Conservation (phyloP, 2,888 invertebrate genomes). For the Netelia virgata region DNA sequence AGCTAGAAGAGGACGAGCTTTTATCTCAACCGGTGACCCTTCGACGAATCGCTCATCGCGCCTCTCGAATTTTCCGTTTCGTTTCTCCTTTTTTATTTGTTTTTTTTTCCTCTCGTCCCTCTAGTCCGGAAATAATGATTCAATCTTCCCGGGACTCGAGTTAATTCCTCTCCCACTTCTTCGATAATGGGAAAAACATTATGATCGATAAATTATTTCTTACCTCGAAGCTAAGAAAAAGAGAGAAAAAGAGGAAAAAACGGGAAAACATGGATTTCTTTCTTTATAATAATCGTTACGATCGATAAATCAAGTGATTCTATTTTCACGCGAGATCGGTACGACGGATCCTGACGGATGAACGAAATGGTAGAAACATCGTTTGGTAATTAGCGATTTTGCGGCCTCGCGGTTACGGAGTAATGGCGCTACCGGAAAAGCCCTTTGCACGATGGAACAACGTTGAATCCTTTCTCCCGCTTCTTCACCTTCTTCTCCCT, state of each 20-base stretch:
- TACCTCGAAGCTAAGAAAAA: no score
- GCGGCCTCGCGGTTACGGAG: conserved; percentile 52
- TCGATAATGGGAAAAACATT: conserved; percentile 43
- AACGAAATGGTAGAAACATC: conserved; percentile 59
- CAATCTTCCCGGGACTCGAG: conserved; percentile 54
- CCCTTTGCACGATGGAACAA: conserved; percentile 59
- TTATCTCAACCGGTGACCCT: conserved; percentile 56
- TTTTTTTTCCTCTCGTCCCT: conserved; percentile 35
- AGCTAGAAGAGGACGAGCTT: conserved; percentile 22
- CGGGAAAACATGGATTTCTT: background rate
- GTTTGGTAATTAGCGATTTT: conserved; percentile 70
- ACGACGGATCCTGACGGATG: conserved; percentile 37
- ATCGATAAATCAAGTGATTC: conserved; percentile 54
- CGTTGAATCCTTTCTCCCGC: conserved; percentile 53
- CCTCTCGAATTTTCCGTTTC: conserved; percentile 9
- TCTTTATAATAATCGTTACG: background rate
- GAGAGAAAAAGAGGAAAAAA: conserved; percentile 7
- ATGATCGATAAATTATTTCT: conserved; percentile 40
- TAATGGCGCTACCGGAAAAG: conserved; percentile 55
- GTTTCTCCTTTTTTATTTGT: conserved; percentile 5
- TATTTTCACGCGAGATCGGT: conserved; percentile 28
- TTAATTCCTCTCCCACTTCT: conserved; percentile 49
- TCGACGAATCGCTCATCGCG: conserved; percentile 46
- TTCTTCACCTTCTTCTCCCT: conserved; percentile 52
- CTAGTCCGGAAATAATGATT: conserved; percentile 61